Evolutionary conservation across 2,113 vertebrate genomes (phyloP).

Genomic region (Acanthisitta chloris): DNA sequence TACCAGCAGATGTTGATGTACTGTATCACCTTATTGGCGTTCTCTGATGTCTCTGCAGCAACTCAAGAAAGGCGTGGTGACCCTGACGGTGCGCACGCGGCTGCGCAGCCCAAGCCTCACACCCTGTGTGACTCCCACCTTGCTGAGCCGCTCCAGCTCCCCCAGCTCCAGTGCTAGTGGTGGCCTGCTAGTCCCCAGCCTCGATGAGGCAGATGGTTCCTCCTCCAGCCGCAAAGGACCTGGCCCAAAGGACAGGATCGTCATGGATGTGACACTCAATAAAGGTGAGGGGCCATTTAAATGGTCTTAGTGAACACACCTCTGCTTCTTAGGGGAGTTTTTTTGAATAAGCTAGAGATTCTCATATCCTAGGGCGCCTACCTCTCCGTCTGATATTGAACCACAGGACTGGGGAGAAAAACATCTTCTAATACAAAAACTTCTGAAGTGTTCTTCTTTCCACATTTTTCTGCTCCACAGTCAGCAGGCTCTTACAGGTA

Average conservation of each 20-base stretch:
- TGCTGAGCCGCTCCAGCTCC: conserved; percentile 89
- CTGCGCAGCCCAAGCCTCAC: conserved; percentile 94
- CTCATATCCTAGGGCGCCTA: too few species aligned
- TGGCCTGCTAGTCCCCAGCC: conserved; percentile 19
- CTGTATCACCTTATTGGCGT: fast-evolving
- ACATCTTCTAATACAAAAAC: not conserved
- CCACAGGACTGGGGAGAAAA: not conserved
- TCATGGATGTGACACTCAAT: conserved; percentile 93
- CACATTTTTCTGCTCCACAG: not conserved
- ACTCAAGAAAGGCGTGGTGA: conserved; percentile 92
- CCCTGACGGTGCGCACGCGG: conserved; percentile 89
- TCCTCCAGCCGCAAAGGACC: conserved; percentile 79
- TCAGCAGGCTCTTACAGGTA: not conserved
- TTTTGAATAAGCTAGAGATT: not conserved
- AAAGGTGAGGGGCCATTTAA: conserved; percentile 79
- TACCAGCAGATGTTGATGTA: not conserved
- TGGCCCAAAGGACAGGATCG: conserved; percentile 90
- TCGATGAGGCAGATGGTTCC: conserved; percentile 68
- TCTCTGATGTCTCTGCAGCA: conserved; percentile 76
- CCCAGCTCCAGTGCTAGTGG: conserved; percentile 82
- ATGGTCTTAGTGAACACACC: fast-evolving
- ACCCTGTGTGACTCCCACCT: conserved; percentile 85
- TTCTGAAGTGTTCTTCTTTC: not conserved
- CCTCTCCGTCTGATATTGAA: not conserved
- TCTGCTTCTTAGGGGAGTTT: not conserved